Base-by-base conservation (phyloP, 2,797 vertebrate genomes). In the Danionella dracula region DNA sequence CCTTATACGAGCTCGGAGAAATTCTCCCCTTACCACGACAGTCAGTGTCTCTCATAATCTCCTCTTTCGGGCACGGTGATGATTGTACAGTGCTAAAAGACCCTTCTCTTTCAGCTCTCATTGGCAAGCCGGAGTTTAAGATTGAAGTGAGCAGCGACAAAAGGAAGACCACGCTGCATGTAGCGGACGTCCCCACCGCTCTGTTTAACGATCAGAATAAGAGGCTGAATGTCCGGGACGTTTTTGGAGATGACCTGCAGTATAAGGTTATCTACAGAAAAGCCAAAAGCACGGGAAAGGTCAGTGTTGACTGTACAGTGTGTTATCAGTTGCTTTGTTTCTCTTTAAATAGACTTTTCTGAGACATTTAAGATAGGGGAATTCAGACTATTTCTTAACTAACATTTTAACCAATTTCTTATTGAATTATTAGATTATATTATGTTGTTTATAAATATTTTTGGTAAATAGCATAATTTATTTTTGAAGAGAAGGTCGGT, bases 211-310 rank as follows among this genome's bases (percentile, higher is more conserved):
- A 76, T 15, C 85, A 87, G 0, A 69, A 68, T 4, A 83, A 40
- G 0, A 89, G 83, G 70, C 78, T 82, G 71, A 94, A 57, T 46
- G 79, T 97, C 71, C 83, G 85, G 51, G 91, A 95, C 2, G 76
- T 97, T 72, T 97, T 94, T 65, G 65, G 78, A 42, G 42, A 84
- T 2, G 38, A 93, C 16, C 81, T 98, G 21, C 70, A 72, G 56
- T 98, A 98, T 12, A 89, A 35, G 15, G 85, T 98, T 32, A 87
- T 66, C 38, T 99, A 94, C 23, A 82, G 89, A 76, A 95, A 76
- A 80, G 90, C 91, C 1, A 75, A 78, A 72, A 96, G 92, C 80
- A 90, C 93, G 0, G 95, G 95, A 69, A 94, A 88, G 90, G 96
- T 98, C 74, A 87, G 83, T 42, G n/a, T 45, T 63, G 4, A 35